Evolutionary conservation across 2,888 invertebrate genomes (phyloP), one percentile per base, ranked within the genome.

Genomic region (Mesorhabditis spiculigera): DNA sequence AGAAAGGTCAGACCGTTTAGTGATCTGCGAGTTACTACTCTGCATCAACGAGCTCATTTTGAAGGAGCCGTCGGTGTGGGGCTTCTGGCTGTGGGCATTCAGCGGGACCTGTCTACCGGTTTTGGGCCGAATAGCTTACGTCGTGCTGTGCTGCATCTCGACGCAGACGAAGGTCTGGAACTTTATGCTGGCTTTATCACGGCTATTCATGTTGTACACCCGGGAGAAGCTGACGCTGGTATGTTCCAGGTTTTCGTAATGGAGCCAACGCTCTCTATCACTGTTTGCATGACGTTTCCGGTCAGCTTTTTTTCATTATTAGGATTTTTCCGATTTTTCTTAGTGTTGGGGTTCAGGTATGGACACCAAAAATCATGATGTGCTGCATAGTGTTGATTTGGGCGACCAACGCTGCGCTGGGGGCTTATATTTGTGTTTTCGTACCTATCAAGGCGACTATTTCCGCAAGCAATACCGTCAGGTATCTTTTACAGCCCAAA

Each of bases 141-240:
- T 50, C 58, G 8, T n/a, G 8, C 3, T 28, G 28, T 28, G 28
- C 28, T 28, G 28, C 3, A 28, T 28, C 28, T 28, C 28, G 28
- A 13, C 10, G 8, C 10, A n/a, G 58, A 50, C 58, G n/a, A n/a
- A 10, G n/a, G 58, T 50, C n/a, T 50, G 58, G 58, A 50, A 50
- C n/a, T 50, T 50, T 50, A 10, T 50, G n/a, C n/a, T 50, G 58
- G 58, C 58, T 50, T n/a, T 50, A 50, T 50, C 58, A n/a, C 8
- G 58, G 58, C 8, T 50, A 13, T 50, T 50, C 58, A 50, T 50
- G 58, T 50, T 50, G 58, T 13, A 13, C 3, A 50, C 58, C 1
- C 8, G n/a, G n/a, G 10, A 50, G n/a, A 50, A 50, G 58, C n/a
- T 50, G 8, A 50, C 8, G n/a, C n/a, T 50, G 58, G 58, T 50